Conservation (phyloP, 2,888 invertebrate genomes). For the Deroplatys truncata region DNA sequence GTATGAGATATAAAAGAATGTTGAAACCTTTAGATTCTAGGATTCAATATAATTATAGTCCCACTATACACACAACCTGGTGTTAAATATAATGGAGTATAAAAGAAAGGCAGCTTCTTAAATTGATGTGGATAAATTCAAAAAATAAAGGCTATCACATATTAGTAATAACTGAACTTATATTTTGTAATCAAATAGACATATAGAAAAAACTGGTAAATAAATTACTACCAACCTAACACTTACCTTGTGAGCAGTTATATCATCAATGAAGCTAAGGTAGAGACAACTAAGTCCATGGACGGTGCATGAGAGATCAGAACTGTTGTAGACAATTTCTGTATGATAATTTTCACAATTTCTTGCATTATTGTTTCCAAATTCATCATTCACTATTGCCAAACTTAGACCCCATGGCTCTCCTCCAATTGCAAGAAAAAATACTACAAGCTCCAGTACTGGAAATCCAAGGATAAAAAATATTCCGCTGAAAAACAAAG, state of each 20-base stretch:
- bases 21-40: too few relatives aligned
- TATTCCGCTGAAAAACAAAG: conserved; percentile 62
- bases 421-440: conserved; percentile 75
- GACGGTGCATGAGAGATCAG: background rate
- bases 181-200: too few relatives aligned
- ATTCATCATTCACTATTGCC: conserved; percentile 78
- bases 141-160: too few relatives aligned
- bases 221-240: too few relatives aligned
- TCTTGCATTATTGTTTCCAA: conserved; percentile 38
- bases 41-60: too few relatives aligned
- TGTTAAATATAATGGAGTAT: too few relatives aligned
- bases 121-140: too few relatives aligned
- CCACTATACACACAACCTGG: too few relatives aligned
- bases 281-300: conserved; percentile 23
- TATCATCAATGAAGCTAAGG: conserved; percentile 4
- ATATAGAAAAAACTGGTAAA: too few relatives aligned
- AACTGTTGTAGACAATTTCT: background rate
- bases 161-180: too few relatives aligned
- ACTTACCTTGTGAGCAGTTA: background rate
- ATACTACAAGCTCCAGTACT: conserved; percentile 71
- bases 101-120: too few relatives aligned
- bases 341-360: background rate
- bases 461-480: conserved; percentile 80
- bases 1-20: too few relatives aligned
- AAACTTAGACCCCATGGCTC: conserved; percentile 68